Base-by-base conservation (phyloP, 2,888 invertebrate genomes). In the Diaprepes abbreviatus region DNA sequence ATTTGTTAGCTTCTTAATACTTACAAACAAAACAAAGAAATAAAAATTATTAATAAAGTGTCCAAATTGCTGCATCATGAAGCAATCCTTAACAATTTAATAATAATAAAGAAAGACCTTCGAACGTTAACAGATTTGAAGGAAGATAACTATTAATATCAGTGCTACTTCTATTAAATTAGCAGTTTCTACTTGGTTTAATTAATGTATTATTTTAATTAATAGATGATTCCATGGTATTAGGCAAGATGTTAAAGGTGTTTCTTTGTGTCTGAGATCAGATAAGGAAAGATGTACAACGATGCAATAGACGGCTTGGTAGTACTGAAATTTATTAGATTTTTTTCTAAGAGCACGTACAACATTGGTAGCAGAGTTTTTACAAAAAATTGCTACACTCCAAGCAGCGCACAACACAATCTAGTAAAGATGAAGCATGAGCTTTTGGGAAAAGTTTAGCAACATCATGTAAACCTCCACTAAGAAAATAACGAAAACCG, bases 221-320 rank as follows among this genome's bases (percentile, higher is more conserved):
- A 24, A 28, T 45, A 50, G 28, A 50, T 50, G 28, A 50, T 50
- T 50, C 28, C 28, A 14, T 28, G 12, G 14, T 28, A 16, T 36
- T 55, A 7, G 14, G 55, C 12, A 36, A 55, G 12, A 12, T 9
- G 21, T n/a, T 14, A 55, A 55, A 55, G 38, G 55, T 55, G 55
- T 55, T 55, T 55, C 55, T 55, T 55, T 55, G 38, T 55, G 35
- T 55, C 28, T 55, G 14, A 16, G 14, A 55, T 55, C 55, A 55
- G 55, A 55, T 55, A 38, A 36, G 12, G 14, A 21, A 24, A 36
- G 12, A 7, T 24, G 16, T 38, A 3, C 19, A 28, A 24, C 16
- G 16, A 21, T 50, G 14, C 6, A 50, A 50, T 28, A 28, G 9
- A 50, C 28, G 14, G 28, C 48, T 45, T 12, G 24, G 24, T 24